A percentile compares a stretch with the other conserved stretches of the same genome.
phyloP scores from a whole-genome alignment of 2,888 invertebrate species.

The Notocelia uddmanniana region DNA sequence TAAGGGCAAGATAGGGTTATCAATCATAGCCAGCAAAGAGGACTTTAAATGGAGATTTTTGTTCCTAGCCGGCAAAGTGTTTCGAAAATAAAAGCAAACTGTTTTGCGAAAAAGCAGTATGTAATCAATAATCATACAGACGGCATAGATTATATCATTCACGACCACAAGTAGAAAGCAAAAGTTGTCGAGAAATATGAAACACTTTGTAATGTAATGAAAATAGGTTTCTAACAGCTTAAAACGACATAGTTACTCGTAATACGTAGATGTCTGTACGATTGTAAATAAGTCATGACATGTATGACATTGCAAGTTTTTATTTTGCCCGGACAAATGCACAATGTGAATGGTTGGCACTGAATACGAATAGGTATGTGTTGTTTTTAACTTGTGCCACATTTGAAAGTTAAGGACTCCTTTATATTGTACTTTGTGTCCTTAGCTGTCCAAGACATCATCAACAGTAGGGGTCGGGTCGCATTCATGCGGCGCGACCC shows the following conservation, averaged over 20 bases:
- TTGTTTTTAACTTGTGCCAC: not conserved
- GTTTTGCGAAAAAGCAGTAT: not conserved
- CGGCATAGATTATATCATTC: not conserved
- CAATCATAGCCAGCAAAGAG: slow-evolving; percentile 56
- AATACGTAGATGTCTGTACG: not conserved
- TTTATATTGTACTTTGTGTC: no score
- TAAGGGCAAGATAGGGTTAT: slow-evolving; percentile 64
- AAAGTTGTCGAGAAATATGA: slow-evolving; percentile 1
- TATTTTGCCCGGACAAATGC: slow-evolving; percentile 9
- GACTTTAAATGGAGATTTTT: not conserved
- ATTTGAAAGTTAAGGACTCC: not conserved
- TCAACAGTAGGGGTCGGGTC: not conserved
- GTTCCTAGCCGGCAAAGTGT: not conserved
- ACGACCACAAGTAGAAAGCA: not conserved
- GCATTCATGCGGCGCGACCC: not conserved
- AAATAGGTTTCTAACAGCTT: not conserved
- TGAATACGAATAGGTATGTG: not conserved
- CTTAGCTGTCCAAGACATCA: not conserved
- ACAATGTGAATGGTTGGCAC: not conserved
- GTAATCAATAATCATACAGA: not conserved
- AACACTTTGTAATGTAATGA: not conserved
- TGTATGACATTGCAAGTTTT: slow-evolving; percentile 23
- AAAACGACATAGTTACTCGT: not conserved
- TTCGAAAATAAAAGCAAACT: not conserved
- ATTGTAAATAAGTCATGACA: slow-evolving; percentile 31